Evolutionary conservation across 2,888 invertebrate species (phyloP), one percentile per base, ranked within the genome.

Genomic region (Cybosia mesomella): DNA sequence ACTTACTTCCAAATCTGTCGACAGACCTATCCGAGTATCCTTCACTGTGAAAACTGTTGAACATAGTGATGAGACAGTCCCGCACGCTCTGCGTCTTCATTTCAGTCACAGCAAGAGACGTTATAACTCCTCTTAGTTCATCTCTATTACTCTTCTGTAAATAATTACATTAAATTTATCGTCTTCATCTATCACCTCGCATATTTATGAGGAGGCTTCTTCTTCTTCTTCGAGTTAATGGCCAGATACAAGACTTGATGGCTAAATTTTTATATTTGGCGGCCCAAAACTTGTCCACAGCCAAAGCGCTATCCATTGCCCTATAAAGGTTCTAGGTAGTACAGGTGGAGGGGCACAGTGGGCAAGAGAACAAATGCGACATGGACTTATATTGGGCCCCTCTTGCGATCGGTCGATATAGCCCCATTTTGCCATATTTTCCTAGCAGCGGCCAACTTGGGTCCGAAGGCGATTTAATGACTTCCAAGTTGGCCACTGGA

Each of bases 31-130:
- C 80, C 0, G 66, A 55, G 1, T 58, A 28, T 0, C 79, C 77
- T 0, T 87, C 85, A 0, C 77, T 80, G 2, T 89, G 87, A 64
- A 93, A 89, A 1, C 88, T 85, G 61, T 81, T 86, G 77, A 94
- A 93, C 2, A 91, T 83, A 0, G 80, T 71, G 3, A 80, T 67
- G 2, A 93, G 87, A 34, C 89, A 89, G 0, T 92, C 90, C 13
- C 87, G 84, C 5, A 88, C 88, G 32, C 85, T 90, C 67, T 85
- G 80, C 21, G 90, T 89, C 71, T 94, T 93, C 39, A 85, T 80
- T 60, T 94, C 93, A 0, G 87, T 88, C 0, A 80, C 71, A 0
- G 84, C 80, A 18, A 90, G 75, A 0, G 86, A 80, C 0, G 77
- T 72, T 15, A 91, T 79, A 4, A 90, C 67, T 1, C 83, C 79